A percentile compares a stretch with the other conserved stretches of the same genome.
These are phyloP conservation scores for Orchestia grillus DNA, from an alignment of 1,140 invertebrate genomes.

Conservation along the genomic window DNA sequence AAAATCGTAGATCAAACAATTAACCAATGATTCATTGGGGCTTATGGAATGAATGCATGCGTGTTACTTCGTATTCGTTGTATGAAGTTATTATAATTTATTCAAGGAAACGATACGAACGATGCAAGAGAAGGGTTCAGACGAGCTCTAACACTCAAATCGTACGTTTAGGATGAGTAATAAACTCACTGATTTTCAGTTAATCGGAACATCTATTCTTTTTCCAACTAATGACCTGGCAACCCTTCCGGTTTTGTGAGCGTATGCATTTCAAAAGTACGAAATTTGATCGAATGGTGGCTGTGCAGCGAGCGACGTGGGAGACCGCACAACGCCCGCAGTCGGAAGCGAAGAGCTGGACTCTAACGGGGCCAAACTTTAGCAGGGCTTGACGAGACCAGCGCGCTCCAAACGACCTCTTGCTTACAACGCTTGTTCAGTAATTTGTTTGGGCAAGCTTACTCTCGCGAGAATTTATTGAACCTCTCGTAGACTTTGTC, in stretches of 20 bases:
- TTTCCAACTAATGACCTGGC: neutral
- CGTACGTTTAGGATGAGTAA: neutral
- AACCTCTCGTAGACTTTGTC: neutral
- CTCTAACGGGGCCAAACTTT: neutral
- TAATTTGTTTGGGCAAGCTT: slow-evolving; percentile 15
- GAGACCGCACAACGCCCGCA: neutral
- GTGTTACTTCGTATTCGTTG: neutral
- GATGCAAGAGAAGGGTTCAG: neutral
- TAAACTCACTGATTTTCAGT: neutral
- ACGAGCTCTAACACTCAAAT: neutral
- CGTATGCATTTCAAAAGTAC: neutral
- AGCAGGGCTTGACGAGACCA: neutral
- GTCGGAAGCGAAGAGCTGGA: neutral
- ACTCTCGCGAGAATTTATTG: slow-evolving; percentile 20
- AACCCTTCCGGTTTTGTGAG: neutral
- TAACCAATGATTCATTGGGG: neutral
- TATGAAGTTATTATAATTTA: neutral
- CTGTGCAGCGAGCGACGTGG: neutral
- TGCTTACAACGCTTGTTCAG: neutral
- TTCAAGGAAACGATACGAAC: neutral
- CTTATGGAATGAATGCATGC: neutral
- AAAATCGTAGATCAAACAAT: neutral
- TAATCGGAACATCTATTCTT: neutral
- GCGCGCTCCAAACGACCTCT: slow-evolving; percentile 27
- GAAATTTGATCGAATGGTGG: neutral